Evolutionary conservation across 2,797 vertebrate species (phyloP), one percentile per base, ranked within the genome.

Genomic region (Poeciliopsis gracilis): DNA sequence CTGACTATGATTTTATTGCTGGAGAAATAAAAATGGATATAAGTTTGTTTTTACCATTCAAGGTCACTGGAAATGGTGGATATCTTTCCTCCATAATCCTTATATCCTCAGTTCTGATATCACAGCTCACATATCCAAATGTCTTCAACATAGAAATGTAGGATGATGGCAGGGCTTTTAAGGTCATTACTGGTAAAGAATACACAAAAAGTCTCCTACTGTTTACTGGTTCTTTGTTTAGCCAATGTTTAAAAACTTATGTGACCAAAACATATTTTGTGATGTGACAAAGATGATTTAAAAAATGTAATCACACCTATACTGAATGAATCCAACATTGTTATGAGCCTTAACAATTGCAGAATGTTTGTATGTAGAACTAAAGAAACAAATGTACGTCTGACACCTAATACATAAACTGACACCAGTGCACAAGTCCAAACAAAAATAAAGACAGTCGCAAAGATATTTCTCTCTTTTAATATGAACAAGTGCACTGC

Each of bases 81-180:
- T 76, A 81, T 67, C 82, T 81, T 73, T 77, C 55, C 67, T 72
- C 38, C 47, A 46, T 87, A 82, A 80, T 88, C 83, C 80, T 55
- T 53, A 25, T 53, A 23, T 23, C 49, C 20, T 61, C 28, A n/a
- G 77, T 77, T 86, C 72, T 80, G 82, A 82, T 81, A 84, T 75
- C 23, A 71, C 84, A 82, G 78, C 79, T 79, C 81, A 80, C 79
- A 46, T 61, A 85, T 83, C 77, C 57, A 82, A 74, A 82, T 70
- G 20, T 86, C 63, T 79, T 41, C 61, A 59, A 20, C 71, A 71
- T 87, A 59, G 55, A 82, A 74, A 67, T 80, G 76, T 20, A 69
- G 79, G 84, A 36, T 73, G 79, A 82, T 30, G 47, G 72, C 72
- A 81, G 78, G 77, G 80, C 74, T 89, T 78, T 84, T 67, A 84